Evolutionary conservation across 2,797 vertebrate genomes (phyloP), one percentile per base, ranked within the genome.

Genomic region (Xerus rutilus): DNA sequence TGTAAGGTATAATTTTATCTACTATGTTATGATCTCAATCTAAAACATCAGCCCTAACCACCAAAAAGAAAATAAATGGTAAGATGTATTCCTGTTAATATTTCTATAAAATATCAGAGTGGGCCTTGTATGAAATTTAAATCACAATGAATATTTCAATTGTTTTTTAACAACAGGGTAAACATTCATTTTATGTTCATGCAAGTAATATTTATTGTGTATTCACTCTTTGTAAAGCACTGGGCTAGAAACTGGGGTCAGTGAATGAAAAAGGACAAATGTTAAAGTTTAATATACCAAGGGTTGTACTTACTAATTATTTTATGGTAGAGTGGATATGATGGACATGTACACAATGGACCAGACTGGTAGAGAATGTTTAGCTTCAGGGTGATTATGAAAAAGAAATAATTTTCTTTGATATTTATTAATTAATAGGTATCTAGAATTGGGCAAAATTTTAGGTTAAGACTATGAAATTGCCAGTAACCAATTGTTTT

Each of bases 121-220:
- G 18, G 10, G 14, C 4, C 0, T 89, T 91, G 7, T 91, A 78
- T 74, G 2, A 62, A 73, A 67, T 90, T 95, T 59, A 94, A 90
- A 35, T 81, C 78, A 35, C 57, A 5, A 47, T 78, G 86, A 90
- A 74, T 0, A 30, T n/a, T 65, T 81, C 43, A 15, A 54, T 85
- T 90, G 83, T 67, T 89, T 89, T 94, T 93, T 92, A 82, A 72
- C 21, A 67, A 86, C 86, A 87, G 62, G 5, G 2, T n/a, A n/a
- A 45, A 57, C 28, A 59, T 54, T 62, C 7, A 84, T 78, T 87
- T 83, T 92, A 54, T 73, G 79, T 47, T 85, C n/a, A 83, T 30
- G 2, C 15, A 93, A 17, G 9, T 32, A 72, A 52, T 83, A 70
- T 87, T 88, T 86, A 91, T 70, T 89, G 15, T 94, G 14, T 11